Evolutionary conservation across 2,888 invertebrate species (phyloP).

Genomic region (Timema cristinae): DNA sequence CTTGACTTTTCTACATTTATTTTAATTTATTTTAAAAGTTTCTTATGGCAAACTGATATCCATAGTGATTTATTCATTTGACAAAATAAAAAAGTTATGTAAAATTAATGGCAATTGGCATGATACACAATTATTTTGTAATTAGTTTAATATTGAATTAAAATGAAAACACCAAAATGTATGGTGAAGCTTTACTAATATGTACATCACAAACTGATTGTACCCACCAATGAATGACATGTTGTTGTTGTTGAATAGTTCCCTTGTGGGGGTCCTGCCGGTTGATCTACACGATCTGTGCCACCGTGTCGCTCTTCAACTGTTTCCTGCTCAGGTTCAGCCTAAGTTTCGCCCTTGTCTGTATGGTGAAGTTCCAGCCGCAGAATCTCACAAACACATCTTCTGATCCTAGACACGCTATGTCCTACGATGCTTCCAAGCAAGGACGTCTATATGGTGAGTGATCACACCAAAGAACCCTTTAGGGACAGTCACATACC

Average conservation of each 20-base stretch:
- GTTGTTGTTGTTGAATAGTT: conserved; percentile 7
- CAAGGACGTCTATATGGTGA: no score
- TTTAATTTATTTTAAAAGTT: no score
- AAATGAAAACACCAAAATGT: neutral
- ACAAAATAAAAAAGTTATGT: neutral
- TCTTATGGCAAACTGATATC: no score
- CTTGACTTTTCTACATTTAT: no score
- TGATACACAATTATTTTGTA: neutral
- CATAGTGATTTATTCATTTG: no score
- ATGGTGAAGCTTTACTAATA: neutral
- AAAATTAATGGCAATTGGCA: neutral
- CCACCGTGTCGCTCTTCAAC: conserved; percentile 41
- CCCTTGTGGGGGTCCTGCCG: conserved; percentile 43
- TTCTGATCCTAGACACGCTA: no score
- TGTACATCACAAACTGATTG: no score
- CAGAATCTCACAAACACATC: conserved; percentile 37
- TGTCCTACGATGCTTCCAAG: no score
- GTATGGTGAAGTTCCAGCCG: conserved; percentile 50
- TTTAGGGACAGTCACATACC: no score
- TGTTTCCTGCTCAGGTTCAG: conserved; percentile 48
- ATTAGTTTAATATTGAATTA: neutral
- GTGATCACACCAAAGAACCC: no score
- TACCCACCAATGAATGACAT: neutral
- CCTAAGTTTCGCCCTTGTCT: conserved; percentile 52
- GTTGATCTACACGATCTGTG: conserved; percentile 43